Percentiles rank a stretch among this genome's conserved stretches.
phyloP scores from a whole-genome alignment of 92 coral and sea anemone genomes.

The Actinernus sp. region DNA sequence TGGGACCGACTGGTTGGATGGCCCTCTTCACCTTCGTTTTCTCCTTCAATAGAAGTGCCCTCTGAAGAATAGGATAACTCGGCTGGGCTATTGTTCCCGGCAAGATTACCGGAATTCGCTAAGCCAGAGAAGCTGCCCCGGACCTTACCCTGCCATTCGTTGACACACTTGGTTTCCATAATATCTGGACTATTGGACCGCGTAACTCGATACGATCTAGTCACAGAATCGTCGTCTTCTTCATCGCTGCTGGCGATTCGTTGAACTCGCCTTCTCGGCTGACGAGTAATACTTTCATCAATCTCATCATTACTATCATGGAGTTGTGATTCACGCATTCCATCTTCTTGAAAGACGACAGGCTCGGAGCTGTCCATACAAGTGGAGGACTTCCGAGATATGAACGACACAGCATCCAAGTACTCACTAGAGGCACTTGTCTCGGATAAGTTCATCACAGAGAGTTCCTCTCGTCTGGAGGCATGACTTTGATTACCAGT shows the following conservation, averaged over 20 bases:
- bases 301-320: constrained; percentile 10
- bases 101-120: background rate
- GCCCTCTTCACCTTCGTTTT: background rate
- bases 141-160: background rate
- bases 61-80: too few relatives aligned
- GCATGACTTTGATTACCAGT: background rate
- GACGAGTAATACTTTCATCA: background rate
- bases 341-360: background rate
- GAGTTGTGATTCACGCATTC: background rate
- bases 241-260: constrained; percentile 14
- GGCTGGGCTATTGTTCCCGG: background rate
- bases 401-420: background rate
- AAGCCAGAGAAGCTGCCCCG: too few relatives aligned
- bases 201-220: too few relatives aligned
- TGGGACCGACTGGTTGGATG: too few relatives aligned
- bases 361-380: background rate
- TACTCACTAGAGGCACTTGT: background rate
- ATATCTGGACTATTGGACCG: background rate
- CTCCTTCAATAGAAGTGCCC: background rate
- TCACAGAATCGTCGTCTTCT: constrained; percentile 5
- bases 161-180: background rate
- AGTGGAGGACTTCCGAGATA: background rate
- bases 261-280: constrained; percentile 5
- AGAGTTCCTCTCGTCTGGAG: background rate
- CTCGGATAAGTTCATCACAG: background rate